Percentiles rank a stretch among this genome's conserved stretches.
Conservation (phyloP, 2,797 vertebrate species). For the Varecia variegata region DNA sequence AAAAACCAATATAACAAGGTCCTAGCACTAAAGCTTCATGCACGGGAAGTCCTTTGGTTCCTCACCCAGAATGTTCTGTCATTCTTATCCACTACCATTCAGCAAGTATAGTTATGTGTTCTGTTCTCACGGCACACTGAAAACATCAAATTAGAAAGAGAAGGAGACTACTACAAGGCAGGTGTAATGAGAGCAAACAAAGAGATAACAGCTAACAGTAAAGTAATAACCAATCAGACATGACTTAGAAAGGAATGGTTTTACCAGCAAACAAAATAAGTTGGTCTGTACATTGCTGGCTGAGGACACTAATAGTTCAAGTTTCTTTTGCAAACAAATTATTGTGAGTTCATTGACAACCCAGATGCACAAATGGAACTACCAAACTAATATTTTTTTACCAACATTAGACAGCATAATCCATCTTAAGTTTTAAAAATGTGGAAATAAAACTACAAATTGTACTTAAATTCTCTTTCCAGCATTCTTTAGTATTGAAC, state of each 20-base stretch:
- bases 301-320: not conserved
- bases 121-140: not conserved
- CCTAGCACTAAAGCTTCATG: not conserved
- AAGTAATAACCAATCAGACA: not conserved
- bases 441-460: not conserved
- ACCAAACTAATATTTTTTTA: not conserved
- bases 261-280: not conserved
- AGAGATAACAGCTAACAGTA: not conserved
- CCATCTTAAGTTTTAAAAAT: not conserved
- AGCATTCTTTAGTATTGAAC: conserved; percentile 5
- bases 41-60: not conserved
- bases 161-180: not conserved
- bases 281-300: not conserved
- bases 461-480: not conserved
- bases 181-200: not conserved
- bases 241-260: conserved; percentile 3
- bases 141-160: not conserved
- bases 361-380: not conserved
- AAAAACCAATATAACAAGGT: not conserved
- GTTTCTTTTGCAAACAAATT: not conserved
- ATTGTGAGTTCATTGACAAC: not conserved
- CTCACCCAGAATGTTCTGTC: not conserved
- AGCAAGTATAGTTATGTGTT: not conserved
- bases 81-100: not conserved
- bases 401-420: not conserved